Evolutionary conservation across 64 coral and sea anemone genomes (phyloP).

Genomic region (Stichodactyla mertensii): DNA sequence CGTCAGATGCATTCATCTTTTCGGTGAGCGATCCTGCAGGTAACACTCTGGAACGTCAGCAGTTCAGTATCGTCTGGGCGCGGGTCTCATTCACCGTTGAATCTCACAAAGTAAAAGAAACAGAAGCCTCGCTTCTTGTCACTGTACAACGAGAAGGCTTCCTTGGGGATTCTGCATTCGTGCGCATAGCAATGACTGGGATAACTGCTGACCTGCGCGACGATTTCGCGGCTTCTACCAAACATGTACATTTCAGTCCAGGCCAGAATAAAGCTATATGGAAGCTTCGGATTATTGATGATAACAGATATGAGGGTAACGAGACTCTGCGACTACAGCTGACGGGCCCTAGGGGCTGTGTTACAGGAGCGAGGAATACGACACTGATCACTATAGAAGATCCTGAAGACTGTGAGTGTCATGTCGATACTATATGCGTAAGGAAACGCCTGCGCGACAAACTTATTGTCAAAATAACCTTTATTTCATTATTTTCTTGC

Average conservation of each 20-base stretch:
- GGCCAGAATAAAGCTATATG: slow-evolving; percentile 52
- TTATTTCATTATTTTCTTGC: background rate
- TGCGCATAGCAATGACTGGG: slow-evolving; percentile 40
- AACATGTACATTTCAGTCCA: slow-evolving; percentile 87
- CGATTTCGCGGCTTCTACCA: slow-evolving; percentile 57
- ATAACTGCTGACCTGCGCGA: slow-evolving; percentile 42
- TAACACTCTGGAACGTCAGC: slow-evolving; percentile 53
- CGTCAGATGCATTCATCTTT: slow-evolving; percentile 83
- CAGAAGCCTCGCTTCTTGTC: slow-evolving; percentile 33
- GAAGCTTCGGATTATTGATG: slow-evolving; percentile 70
- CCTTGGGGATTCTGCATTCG: slow-evolving; percentile 75
- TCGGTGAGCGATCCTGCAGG: slow-evolving; percentile 64
- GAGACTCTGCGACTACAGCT: slow-evolving; percentile 54
- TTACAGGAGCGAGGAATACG: slow-evolving; percentile 46
- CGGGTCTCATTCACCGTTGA: slow-evolving; percentile 60
- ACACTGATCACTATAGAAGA: slow-evolving; percentile 68
- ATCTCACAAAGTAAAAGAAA: slow-evolving; percentile 56
- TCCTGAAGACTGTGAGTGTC: slow-evolving; percentile 76
- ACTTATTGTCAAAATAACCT: too few species aligned
- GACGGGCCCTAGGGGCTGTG: slow-evolving; percentile 52
- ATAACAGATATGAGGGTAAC: slow-evolving; percentile 55
- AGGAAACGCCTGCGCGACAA: too few species aligned
- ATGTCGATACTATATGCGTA: too few species aligned
- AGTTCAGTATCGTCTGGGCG: slow-evolving; percentile 78
- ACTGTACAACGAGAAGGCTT: slow-evolving; percentile 61